Percentiles rank a stretch among this genome's conserved stretches.
Conservation (phyloP, 2,113 vertebrate genomes). For the Psilopsiagon aymara region DNA sequence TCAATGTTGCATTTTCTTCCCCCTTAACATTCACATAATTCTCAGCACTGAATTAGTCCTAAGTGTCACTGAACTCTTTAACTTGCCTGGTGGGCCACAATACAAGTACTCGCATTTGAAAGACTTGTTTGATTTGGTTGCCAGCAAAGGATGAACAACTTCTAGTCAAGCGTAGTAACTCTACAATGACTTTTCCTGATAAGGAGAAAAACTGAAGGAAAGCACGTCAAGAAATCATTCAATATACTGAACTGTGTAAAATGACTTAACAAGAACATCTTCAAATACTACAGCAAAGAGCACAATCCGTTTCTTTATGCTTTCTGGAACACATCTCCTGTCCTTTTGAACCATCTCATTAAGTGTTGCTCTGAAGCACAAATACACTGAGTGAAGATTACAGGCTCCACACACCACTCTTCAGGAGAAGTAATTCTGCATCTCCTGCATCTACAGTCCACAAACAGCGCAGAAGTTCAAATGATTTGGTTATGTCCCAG, state of each 20-base stretch:
- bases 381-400: background rate
- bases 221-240: background rate
- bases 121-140: background rate
- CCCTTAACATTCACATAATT: background rate
- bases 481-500: background rate
- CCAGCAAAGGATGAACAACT: background rate
- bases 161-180: background rate
- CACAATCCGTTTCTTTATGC: background rate
- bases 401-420: background rate
- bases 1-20: accelerated
- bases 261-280: background rate
- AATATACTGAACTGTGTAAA: background rate
- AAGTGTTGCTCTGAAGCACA: background rate
- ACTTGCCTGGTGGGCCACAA: background rate
- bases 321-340: slow-evolving; percentile 3
- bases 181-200: background rate
- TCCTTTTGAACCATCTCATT: slow-evolving; percentile 3
- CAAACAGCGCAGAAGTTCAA: background rate
- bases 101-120: background rate
- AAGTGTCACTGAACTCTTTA: background rate
- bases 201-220: background rate
- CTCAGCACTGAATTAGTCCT: background rate
- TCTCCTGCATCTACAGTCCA: background rate
- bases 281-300: slow-evolving; percentile 19
- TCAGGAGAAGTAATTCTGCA: background rate